Conservation (phyloP, 2,797 vertebrate genomes). For the Acridotheres tristis region DNA sequence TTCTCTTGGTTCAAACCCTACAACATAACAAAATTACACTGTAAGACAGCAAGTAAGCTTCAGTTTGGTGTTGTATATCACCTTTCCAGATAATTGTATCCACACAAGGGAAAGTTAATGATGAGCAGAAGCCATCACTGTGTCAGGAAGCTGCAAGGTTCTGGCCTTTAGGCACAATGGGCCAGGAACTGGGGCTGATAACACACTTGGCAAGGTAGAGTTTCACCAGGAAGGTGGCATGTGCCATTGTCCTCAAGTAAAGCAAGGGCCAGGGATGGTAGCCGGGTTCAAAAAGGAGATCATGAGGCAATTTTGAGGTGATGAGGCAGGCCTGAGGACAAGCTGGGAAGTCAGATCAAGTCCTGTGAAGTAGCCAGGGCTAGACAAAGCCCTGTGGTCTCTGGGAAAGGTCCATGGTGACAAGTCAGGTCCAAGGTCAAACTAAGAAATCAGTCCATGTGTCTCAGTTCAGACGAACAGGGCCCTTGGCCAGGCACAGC, state of each 20-base stretch:
- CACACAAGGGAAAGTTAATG: not conserved
- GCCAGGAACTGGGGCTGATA: not conserved
- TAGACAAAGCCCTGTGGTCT: not conserved
- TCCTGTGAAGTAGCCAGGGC: not conserved
- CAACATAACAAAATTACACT: not conserved
- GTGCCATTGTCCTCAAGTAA: not conserved
- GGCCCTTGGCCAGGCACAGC: not conserved
- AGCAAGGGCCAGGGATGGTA: not conserved
- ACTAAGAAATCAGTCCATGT: not conserved
- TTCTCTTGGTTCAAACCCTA: not conserved
- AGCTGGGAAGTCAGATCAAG: not conserved
- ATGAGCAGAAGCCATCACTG: not conserved
- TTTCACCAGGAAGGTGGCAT: not conserved
- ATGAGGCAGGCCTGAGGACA: not conserved
- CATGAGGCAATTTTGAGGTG: not conserved
- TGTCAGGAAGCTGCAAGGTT: not conserved
- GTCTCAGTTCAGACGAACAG: not conserved
- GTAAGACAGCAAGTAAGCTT: not conserved
- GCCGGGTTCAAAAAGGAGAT: not conserved
- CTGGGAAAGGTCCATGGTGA: not conserved
- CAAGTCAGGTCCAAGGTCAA: not conserved
- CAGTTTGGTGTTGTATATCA: not conserved
- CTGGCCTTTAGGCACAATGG: not conserved
- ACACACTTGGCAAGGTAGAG: not conserved
- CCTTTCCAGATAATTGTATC: slow-evolving; percentile 11